Evolutionary conservation across 2,888 invertebrate species (phyloP), one percentile per base, ranked within the genome.

Genomic region (Drosophila prolongata): DNA sequence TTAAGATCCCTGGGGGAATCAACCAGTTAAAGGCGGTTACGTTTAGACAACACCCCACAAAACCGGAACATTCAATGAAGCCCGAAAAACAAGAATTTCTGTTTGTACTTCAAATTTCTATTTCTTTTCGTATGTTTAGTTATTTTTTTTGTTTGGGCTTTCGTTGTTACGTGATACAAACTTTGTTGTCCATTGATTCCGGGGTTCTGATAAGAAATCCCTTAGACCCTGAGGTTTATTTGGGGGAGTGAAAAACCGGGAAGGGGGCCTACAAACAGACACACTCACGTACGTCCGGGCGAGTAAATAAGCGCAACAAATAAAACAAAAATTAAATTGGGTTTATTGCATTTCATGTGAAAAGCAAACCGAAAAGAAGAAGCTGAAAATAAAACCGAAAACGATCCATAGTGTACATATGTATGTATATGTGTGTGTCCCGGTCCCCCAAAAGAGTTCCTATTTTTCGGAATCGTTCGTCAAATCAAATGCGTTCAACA

Each of bases 261-360:
- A n/a, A 16, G 40, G 38, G 35, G 52, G 38, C n/a, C 34, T 1
- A 16, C 14, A 16, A 10, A 43, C 24, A 27, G 42, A 50, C 46
- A 43, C 27, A 64, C 59, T 50, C 46, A 78, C 85, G 75, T 73
- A 59, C 71, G 73, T 8, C 46, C 27, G 13, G 58, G 61, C 71
- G 58, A 67, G 85, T 77, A 87, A 87, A 87, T 85, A 83, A 85
- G 76, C 79, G 77, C 76, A 78, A 67, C 76, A 86, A 86, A 84
- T 73, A 88, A 76, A 86, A 88, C 78, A 77, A 68, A 77, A 83
- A 83, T 64, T 79, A 79, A 86, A 85, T 87, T 86, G 75, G 74
- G 87, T 88, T 85, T 85, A 85, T 89, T 77, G 87, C 80, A 77
- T 86, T 85, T 85, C 89, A 85, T 85, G 89, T 76, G 85, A 89